These are phyloP conservation scores for Hydrolagus affinis DNA, from an alignment of 2,113 vertebrate genomes.

Conservation along the genomic window DNA sequence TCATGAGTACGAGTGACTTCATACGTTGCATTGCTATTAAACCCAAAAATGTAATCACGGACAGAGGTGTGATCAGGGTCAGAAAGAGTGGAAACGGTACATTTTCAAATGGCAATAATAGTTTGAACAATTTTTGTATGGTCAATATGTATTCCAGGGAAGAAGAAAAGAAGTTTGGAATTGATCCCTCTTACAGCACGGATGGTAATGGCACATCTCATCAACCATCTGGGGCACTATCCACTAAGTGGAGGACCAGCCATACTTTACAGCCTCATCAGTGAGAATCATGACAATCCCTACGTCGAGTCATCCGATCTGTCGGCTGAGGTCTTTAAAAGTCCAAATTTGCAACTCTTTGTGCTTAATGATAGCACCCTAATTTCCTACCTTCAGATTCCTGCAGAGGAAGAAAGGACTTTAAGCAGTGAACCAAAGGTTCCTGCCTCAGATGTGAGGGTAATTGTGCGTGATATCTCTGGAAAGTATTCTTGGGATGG, in stretches of 20 bases:
- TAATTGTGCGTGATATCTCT: constrained; percentile 93
- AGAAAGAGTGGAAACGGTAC: background rate
- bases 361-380: constrained; percentile 93
- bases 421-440: constrained; percentile 38
- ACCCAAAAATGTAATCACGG: too few relatives aligned
- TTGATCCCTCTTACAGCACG: constrained; percentile 84
- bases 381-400: constrained; percentile 88
- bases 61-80: background rate
- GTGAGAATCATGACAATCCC: constrained; percentile 85
- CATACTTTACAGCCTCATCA: constrained; percentile 84
- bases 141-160: constrained; percentile 56
- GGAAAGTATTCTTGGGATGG: constrained; percentile 97
- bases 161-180: constrained; percentile 77
- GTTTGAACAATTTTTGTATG: background rate
- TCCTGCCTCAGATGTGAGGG: constrained; percentile 68
- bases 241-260: constrained; percentile 82
- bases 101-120: background rate
- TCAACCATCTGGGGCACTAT: constrained; percentile 91
- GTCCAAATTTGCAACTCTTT: constrained; percentile 90
- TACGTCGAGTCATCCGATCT: constrained; percentile 79
- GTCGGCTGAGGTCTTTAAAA: constrained; percentile 87
- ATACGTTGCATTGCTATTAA: too few relatives aligned
- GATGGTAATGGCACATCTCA: constrained; percentile 93
- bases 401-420: constrained; percentile 45
- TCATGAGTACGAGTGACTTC: too few relatives aligned